Percentiles rank a stretch among this genome's conserved stretches.
These are phyloP conservation scores for Psilopogon haemacephalus DNA, from an alignment of 2,113 vertebrate genomes.

Conservation along the genomic window DNA sequence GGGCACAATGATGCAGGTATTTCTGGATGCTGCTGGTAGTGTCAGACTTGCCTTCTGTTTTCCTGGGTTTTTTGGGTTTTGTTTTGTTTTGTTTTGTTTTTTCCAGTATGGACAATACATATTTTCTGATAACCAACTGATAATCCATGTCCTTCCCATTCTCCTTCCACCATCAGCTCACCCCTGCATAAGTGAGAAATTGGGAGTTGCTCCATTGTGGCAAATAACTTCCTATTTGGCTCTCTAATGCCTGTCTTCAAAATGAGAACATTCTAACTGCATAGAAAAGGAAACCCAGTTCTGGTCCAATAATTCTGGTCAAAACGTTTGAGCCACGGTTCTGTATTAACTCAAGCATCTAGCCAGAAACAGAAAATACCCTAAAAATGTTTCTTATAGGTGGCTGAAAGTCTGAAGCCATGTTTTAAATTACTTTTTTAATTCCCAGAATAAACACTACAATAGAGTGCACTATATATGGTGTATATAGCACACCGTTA, in stretches of 20 bases:
- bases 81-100: too few relatives aligned
- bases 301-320: background rate
- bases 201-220: background rate
- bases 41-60: background rate
- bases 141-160: background rate
- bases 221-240: background rate
- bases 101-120: background rate
- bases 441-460: background rate
- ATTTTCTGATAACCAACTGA: background rate
- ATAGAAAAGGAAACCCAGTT: background rate
- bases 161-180: background rate
- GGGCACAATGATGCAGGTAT: fast-evolving
- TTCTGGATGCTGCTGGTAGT: background rate
- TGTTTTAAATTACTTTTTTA: background rate
- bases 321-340: background rate
- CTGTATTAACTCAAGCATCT: background rate
- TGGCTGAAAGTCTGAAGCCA: background rate
- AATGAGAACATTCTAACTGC: background rate
- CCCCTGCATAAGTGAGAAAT: background rate
- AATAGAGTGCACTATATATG: background rate
- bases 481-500: background rate
- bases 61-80: background rate
- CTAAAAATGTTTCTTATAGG: background rate
- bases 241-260: background rate
- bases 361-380: background rate